Percentiles rank a stretch among this genome's conserved stretches.
These are phyloP conservation scores for Saccostrea echinata DNA, from an alignment of 1,140 invertebrate genomes.

Conservation along the genomic window DNA sequence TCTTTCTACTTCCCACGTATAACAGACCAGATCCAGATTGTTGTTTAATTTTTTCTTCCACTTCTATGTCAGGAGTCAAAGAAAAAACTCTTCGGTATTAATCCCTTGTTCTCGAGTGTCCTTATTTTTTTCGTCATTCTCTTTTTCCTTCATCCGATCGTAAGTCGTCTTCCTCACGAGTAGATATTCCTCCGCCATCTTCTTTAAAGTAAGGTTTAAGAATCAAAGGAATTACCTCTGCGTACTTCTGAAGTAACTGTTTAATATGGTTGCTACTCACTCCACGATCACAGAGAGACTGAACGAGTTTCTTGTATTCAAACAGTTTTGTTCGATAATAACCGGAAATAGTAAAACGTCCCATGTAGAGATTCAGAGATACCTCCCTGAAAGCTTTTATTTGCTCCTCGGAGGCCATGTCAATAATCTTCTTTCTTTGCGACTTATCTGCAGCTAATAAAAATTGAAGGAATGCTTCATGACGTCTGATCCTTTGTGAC, in stretches of 20 bases:
- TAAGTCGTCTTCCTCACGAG: constrained; percentile 24
- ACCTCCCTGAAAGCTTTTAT: constrained; percentile 22
- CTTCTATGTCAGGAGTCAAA: too few species aligned
- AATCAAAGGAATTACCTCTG: constrained; percentile 1
- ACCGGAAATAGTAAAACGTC: not conserved
- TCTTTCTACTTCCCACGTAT: not conserved
- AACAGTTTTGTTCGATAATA: constrained; percentile 20
- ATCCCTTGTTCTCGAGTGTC: not conserved
- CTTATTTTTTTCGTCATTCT: not conserved
- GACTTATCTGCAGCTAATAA: not conserved
- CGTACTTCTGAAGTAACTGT: not conserved
- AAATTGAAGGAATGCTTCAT: not conserved
- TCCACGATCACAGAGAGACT: constrained; percentile 24
- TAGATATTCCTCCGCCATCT: constrained; percentile 43
- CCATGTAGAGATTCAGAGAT: constrained; percentile 3
- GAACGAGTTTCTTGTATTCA: not conserved
- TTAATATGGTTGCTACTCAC: not conserved
- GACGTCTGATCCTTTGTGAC: not conserved
- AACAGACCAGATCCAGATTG: constrained; percentile 8
- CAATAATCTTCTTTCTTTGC: constrained; percentile 6
- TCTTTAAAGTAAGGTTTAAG: constrained; percentile 23
- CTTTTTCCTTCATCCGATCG: not conserved
- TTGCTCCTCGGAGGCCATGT: constrained; percentile 13
- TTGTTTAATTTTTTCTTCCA: not conserved
- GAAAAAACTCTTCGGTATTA: not conserved